Conservation (phyloP, 2,797 vertebrate species). For the Odontamblyopus lacepedii region DNA sequence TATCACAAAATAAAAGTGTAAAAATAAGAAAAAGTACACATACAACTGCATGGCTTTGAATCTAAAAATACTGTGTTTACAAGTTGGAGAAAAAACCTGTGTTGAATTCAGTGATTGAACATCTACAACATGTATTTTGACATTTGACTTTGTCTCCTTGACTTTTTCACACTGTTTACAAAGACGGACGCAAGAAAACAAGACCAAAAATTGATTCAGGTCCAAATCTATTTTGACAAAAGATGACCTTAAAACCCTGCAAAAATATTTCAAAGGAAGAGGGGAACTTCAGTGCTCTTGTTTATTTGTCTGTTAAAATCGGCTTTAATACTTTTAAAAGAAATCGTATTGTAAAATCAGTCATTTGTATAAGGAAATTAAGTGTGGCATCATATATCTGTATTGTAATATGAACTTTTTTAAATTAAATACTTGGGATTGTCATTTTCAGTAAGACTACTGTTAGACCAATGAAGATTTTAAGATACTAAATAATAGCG, state of each 20-base stretch:
- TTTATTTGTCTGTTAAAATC: background rate
- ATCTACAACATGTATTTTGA: background rate
- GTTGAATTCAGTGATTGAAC: background rate
- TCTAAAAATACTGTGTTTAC: background rate
- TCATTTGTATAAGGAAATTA: background rate
- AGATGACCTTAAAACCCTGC: conserved; percentile 4
- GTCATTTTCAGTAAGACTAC: background rate
- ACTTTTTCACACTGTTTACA: background rate
- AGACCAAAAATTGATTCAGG: background rate
- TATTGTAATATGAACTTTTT: background rate
- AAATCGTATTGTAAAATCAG: background rate
- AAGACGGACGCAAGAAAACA: background rate
- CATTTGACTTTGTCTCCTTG: conserved; percentile 9
- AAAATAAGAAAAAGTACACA: background rate
- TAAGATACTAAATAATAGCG: too few species aligned
- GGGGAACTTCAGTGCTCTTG: background rate
- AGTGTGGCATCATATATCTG: background rate
- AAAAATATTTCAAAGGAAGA: background rate
- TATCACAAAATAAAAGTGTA: background rate
- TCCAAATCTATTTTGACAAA: conserved; percentile 3
- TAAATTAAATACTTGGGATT: background rate
- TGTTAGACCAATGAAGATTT: too few species aligned
- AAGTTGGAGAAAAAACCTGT: background rate
- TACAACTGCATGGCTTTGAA: background rate
- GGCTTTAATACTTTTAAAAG: background rate